Conservation (phyloP, 2,797 vertebrate genomes). For the Hipposideros larvatus region DNA sequence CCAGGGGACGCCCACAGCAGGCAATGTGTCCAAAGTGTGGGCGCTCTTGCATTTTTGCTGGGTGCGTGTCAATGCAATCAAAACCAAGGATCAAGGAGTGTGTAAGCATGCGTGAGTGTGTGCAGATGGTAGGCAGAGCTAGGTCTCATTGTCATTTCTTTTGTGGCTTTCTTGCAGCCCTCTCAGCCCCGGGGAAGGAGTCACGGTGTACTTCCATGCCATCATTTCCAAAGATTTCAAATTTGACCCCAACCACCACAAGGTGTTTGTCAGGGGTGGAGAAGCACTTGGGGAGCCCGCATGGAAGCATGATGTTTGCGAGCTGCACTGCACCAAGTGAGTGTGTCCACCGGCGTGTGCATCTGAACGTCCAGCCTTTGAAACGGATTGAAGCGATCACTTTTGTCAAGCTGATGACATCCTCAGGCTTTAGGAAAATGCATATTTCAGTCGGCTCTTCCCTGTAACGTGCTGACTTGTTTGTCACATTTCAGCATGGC, state of each 20-base stretch:
- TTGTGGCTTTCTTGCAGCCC: slow-evolving; percentile 35
- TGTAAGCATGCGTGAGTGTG: neutral
- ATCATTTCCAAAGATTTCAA: slow-evolving; percentile 93
- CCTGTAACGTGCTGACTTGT: accelerated
- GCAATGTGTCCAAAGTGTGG: no score
- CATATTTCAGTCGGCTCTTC: neutral
- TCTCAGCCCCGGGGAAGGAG: slow-evolving; percentile 2
- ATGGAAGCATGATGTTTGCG: slow-evolving; percentile 76
- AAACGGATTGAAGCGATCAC: accelerated
- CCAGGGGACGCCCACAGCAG: accelerated
- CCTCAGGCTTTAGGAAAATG: neutral
- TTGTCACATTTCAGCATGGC: accelerated
- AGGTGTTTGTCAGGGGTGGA: slow-evolving; percentile 88
- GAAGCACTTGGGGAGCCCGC: accelerated
- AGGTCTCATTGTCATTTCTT: accelerated
- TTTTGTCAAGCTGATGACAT: neutral
- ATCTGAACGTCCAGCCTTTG: accelerated
- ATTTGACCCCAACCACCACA: slow-evolving; percentile 82
- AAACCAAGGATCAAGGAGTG: no score
- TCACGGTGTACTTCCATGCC: slow-evolving; percentile 95
- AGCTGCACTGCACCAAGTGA: slow-evolving; percentile 88
- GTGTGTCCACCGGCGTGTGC: neutral
- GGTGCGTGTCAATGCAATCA: neutral
- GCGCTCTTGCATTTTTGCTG: accelerated
- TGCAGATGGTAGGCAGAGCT: accelerated